phyloP scores from a whole-genome alignment of 2,888 invertebrate species.

The Eugnorisma glareosa region DNA sequence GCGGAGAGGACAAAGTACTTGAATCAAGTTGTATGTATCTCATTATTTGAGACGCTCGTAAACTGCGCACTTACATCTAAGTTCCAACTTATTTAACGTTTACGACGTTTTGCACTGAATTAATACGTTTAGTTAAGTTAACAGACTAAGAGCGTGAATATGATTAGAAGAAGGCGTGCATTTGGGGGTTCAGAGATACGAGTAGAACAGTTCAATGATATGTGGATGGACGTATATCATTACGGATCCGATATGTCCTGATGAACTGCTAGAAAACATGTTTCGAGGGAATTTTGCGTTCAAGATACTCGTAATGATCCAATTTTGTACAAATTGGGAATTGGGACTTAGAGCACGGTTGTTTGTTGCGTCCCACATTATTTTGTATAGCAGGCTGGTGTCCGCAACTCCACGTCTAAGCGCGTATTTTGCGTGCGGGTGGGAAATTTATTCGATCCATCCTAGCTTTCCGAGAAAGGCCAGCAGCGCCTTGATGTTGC shows the following conservation, averaged over 20 bases:
- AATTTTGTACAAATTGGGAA: not conserved
- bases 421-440: no score
- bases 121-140: not conserved
- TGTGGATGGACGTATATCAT: not conserved
- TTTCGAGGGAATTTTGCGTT: not conserved
- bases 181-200: no score
- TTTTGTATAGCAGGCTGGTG: no score
- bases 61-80: not conserved
- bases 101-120: not conserved
- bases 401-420: no score
- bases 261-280: not conserved
- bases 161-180: not conserved
- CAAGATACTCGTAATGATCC: no score
- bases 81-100: conserved; percentile 12
- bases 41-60: conserved; percentile 10
- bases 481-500: no score
- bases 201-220: not conserved
- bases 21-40: conserved; percentile 26
- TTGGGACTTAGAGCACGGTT: not conserved
- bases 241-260: not conserved
- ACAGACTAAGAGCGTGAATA: not conserved
- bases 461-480: no score
- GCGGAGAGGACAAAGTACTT: not conserved
- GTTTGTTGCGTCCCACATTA: no score
- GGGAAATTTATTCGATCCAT: no score